Evolutionary conservation across 2,113 vertebrate species (phyloP), one percentile per base, ranked within the genome.

Genomic region (Nansenia antarctica): DNA sequence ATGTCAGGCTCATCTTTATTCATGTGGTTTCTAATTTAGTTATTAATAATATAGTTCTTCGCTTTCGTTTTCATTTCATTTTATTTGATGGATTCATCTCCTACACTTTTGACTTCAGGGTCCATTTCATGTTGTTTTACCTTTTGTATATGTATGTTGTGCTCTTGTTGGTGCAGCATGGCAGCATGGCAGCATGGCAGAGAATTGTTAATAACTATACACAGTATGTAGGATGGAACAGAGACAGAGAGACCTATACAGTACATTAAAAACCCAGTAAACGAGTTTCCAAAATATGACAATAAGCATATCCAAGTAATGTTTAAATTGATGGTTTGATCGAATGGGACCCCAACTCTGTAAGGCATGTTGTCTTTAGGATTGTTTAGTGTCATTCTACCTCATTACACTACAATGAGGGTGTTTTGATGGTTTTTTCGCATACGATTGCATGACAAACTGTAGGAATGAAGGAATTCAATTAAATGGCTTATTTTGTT

Each of bases 31-130:
- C 1, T 49, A 20, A 2, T 20, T 14, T 15, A 47, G 45, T 49
- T 7, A 29, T 27, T 24, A n/a, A n/a, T n/a, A n/a, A n/a, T n/a
- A n/a, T n/a, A n/a, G n/a, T 20, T 9, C 9, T 2, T 24, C 49
- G 1, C 8, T 20, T 52, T 22, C 47, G 18, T 24, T 55, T 55
- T 55, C 11, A 29, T 22, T 12, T 45, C 31, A 55, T 6, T 18
- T n/a, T n/a, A n/a, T 15, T 35, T 60, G 45, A 24, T 35, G 24
- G 9, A 14, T 49, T 31, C 70, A 67, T n/a, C n/a, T n/a, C n/a
- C 70, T 81, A 73, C 75, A 77, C 27, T 30, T 62, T 60, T 75
- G 18, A 60, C 0, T 35, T 20, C 14, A 60, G 31, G 58, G 58
- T 60, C 32, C 18, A 22, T 52, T 52, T 52, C 20, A 4, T 29